Evolutionary conservation across 2,113 vertebrate species (phyloP).

Genomic region (Pseudorasbora parva): DNA sequence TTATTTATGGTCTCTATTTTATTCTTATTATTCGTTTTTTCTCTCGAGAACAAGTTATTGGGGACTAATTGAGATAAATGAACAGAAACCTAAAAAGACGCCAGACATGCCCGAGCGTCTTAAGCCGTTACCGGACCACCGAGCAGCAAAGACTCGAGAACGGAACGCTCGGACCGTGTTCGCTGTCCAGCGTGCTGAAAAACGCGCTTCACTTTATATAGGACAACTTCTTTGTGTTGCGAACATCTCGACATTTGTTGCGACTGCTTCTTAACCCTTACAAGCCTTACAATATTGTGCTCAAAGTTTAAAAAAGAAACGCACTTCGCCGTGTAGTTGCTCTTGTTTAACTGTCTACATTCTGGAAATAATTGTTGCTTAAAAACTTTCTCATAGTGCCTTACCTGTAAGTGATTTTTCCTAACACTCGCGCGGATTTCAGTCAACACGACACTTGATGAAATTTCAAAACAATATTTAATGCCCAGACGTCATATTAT

Average conservation of each 20-base stretch:
- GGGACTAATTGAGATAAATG: neutral
- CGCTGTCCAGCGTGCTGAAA: slow-evolving; percentile 30
- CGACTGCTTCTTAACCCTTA: neutral
- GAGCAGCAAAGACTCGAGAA: neutral
- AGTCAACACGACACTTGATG: slow-evolving; percentile 30
- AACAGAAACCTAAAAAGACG: too few relatives aligned
- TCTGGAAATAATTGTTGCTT: neutral
- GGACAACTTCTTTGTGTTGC: neutral
- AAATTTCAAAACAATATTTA: slow-evolving; percentile 61
- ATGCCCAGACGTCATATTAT: slow-evolving; percentile 58
- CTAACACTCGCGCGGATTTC: slow-evolving; percentile 51
- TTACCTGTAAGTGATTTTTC: slow-evolving; percentile 73
- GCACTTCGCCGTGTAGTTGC: neutral
- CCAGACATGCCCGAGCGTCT: neutral
- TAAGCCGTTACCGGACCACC: neutral
- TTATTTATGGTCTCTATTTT: neutral
- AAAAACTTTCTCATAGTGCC: slow-evolving; percentile 48
- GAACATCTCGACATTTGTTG: neutral
- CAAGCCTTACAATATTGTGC: neutral
- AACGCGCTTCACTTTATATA: neutral
- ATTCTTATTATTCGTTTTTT: neutral
- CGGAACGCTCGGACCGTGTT: neutral
- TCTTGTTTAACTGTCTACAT: too few relatives aligned
- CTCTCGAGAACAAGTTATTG: neutral
- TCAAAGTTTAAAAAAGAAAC: neutral